Evolutionary conservation across 1,140 invertebrate species (phyloP).

Genomic region (Zaprionus africanus): DNA sequence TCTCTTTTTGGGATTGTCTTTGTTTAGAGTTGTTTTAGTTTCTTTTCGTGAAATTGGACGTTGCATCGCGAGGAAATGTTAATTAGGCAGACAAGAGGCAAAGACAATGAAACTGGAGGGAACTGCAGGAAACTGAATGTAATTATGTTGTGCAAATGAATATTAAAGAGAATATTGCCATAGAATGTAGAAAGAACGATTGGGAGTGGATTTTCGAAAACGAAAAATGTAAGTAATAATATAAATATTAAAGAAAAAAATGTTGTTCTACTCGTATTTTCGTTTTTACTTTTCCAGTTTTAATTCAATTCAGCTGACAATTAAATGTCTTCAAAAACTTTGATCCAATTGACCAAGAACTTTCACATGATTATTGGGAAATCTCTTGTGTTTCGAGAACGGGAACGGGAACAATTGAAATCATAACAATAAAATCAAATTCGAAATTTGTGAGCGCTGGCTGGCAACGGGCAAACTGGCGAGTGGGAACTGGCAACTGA

Average conservation of each 20-base stretch:
- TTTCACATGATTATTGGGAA: conserved; percentile 39
- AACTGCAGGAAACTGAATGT: background rate
- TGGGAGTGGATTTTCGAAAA: background rate
- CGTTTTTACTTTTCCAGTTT: too few species aligned
- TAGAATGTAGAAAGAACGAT: background rate
- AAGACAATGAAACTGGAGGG: background rate
- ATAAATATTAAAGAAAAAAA: too few species aligned
- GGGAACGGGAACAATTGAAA: conserved; percentile 72
- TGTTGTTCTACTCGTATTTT: too few species aligned
- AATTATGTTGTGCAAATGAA: conserved; percentile 7
- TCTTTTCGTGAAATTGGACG: conserved; percentile 52
- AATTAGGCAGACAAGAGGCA: conserved; percentile 12
- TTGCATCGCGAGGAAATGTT: conserved; percentile 48
- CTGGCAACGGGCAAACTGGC: conserved; percentile 18
- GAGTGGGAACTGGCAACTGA: conserved; percentile 17
- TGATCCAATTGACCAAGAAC: background rate
- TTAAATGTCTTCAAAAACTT: background rate
- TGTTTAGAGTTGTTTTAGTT: conserved; percentile 38
- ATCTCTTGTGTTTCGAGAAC: conserved; percentile 63
- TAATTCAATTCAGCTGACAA: background rate
- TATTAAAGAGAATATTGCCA: background rate
- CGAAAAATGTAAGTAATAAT: background rate
- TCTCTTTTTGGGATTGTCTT: conserved; percentile 48
- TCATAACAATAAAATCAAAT: conserved; percentile 82
- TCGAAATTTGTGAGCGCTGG: conserved; percentile 67